Evolutionary conservation across 2,113 vertebrate genomes (phyloP).

Genomic region (Melierax canorus): DNA sequence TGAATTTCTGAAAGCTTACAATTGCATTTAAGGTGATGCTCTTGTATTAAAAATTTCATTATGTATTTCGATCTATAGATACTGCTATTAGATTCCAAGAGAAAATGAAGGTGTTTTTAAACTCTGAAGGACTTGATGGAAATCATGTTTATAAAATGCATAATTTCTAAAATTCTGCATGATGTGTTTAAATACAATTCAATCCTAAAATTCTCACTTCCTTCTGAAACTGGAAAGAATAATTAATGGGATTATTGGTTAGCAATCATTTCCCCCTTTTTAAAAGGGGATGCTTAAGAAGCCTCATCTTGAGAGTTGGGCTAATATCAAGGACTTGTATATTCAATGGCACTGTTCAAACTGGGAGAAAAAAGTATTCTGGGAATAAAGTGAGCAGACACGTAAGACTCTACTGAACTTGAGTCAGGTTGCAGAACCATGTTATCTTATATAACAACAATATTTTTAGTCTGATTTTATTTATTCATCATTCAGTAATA

Average conservation of each 20-base stretch:
- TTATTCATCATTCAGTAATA: background rate
- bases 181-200: background rate
- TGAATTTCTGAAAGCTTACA: background rate
- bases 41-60: background rate
- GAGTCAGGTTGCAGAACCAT: background rate
- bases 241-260: background rate
- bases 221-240: background rate
- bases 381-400: background rate
- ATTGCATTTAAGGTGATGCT: background rate
- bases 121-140: background rate
- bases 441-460: background rate
- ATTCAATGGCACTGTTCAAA: background rate
- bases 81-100: background rate
- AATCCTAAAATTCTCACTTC: background rate
- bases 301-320: background rate
- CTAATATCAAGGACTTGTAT: background rate
- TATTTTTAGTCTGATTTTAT: slow-evolving; percentile 24
- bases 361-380: background rate
- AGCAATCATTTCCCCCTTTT: background rate
- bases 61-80: background rate
- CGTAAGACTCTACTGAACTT: background rate
- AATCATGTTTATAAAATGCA: background rate
- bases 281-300: background rate
- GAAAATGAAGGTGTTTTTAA: background rate
- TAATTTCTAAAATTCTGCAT: background rate